Evolutionary conservation across 1,140 invertebrate species (phyloP).

Genomic region (Aphelenchoides besseyi): DNA sequence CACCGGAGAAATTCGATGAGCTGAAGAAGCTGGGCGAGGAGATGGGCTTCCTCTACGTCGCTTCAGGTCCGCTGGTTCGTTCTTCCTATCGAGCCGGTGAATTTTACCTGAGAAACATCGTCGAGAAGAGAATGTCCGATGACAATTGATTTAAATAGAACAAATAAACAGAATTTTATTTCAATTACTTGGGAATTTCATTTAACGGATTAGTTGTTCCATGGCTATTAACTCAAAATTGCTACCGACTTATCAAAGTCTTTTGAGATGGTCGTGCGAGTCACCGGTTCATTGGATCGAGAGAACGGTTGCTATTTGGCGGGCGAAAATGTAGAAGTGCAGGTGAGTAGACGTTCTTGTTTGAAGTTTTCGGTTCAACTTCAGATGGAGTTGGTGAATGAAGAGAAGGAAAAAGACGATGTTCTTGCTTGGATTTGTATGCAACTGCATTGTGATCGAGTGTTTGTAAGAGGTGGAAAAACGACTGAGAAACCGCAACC

Average conservation of each 20-base stretch:
- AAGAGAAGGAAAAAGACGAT: slow-evolving; percentile 10
- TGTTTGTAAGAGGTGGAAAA: slow-evolving; percentile 22
- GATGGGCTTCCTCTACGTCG: slow-evolving; percentile 91
- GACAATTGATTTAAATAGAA: slow-evolving; percentile 15
- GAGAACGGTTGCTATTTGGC: slow-evolving; percentile 33
- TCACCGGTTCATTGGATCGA: slow-evolving; percentile 31
- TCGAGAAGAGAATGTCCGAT: slow-evolving; percentile 39
- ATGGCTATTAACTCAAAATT: slow-evolving; percentile 20
- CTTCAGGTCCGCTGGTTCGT: slow-evolving; percentile 90
- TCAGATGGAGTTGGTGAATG: slow-evolving; percentile 40
- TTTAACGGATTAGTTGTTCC: slow-evolving; percentile 16
- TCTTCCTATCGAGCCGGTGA: slow-evolving; percentile 95
- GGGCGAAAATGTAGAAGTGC: slow-evolving; percentile 35
- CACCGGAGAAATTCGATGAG: slow-evolving; percentile 84
- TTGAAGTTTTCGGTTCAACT: background rate
- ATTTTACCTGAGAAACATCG: slow-evolving; percentile 61
- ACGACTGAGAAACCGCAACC: slow-evolving; percentile 22
- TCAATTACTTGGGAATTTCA: slow-evolving; percentile 10
- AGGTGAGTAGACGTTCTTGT: slow-evolving; percentile 16
- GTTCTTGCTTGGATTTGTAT: slow-evolving; percentile 58
- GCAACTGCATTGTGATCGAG: slow-evolving; percentile 58
- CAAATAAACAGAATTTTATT: slow-evolving; percentile 39
- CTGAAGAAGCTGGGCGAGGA: slow-evolving; percentile 82
- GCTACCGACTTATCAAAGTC: background rate
- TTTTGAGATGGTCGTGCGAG: slow-evolving; percentile 38